Conservation (phyloP, 2,113 vertebrate species). For the Mesocricetus auratus region DNA sequence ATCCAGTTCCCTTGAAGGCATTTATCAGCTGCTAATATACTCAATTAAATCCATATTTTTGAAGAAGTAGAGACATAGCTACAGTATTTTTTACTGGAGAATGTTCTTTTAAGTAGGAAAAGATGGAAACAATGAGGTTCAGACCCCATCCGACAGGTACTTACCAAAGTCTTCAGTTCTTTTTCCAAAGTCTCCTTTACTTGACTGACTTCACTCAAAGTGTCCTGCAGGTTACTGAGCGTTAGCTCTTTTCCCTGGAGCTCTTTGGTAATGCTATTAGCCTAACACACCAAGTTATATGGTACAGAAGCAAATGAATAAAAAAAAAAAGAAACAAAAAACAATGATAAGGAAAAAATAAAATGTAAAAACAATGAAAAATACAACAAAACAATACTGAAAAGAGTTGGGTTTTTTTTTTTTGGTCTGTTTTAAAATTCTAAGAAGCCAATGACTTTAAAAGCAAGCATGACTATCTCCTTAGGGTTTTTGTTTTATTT, state of each 20-base stretch:
- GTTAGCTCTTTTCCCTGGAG: slow-evolving; percentile 91
- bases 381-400: slow-evolving; percentile 55
- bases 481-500: too few relatives aligned
- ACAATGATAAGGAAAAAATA: slow-evolving; percentile 74
- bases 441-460: slow-evolving; percentile 34
- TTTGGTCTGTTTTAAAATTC: background rate
- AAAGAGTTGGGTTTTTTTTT: background rate
- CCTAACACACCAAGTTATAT: slow-evolving; percentile 85
- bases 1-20: slow-evolving; percentile 31
- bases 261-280: slow-evolving; percentile 89
- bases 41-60: slow-evolving; percentile 49
- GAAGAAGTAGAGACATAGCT: background rate
- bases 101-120: slow-evolving; percentile 41
- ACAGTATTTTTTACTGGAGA: background rate
- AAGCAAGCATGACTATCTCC: background rate
- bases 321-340: slow-evolving; percentile 76
- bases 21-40: slow-evolving; percentile 3
- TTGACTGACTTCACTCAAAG: slow-evolving; percentile 88
- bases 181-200: slow-evolving; percentile 91
- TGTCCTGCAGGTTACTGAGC: slow-evolving; percentile 90
- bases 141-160: slow-evolving; percentile 71
- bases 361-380: slow-evolving; percentile 65
- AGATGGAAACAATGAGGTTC: slow-evolving; percentile 40
- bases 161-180: slow-evolving; percentile 93
- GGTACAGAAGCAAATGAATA: slow-evolving; percentile 76